Evolutionary conservation across 2,113 vertebrate genomes (phyloP).

Genomic region (Calyptommatus sinebrachiatus): DNA sequence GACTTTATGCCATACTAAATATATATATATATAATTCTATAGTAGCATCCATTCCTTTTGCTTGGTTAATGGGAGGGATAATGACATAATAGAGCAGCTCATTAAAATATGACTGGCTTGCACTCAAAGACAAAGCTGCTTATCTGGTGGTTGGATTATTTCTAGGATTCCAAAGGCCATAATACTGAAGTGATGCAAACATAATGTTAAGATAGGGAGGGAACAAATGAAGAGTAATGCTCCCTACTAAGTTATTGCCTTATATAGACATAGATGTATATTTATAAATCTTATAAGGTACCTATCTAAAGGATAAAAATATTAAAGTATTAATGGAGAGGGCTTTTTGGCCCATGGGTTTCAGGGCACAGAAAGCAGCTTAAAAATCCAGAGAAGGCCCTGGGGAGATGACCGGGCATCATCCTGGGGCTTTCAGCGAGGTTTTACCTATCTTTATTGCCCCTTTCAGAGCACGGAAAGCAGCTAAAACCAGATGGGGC

Average conservation of each 20-base stretch:
- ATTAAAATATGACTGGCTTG: constrained; percentile 8
- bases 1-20: not conserved
- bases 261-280: constrained; percentile 4
- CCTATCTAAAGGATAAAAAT: constrained; percentile 36
- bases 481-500: no score
- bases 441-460: no score
- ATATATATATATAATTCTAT: not conserved
- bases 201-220: constrained; percentile 26
- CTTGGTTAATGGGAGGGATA: not conserved
- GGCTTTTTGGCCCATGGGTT: no score
- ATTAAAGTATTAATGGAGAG: constrained; percentile 39
- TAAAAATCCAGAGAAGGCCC: no score
- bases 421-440: no score
- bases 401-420: no score
- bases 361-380: no score
- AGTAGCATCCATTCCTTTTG: not conserved
- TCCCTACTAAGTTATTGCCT: constrained; percentile 20
- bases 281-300: constrained; percentile 4
- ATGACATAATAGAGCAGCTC: constrained; percentile 21
- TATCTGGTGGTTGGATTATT: constrained; percentile 8
- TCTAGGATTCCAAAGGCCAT: constrained; percentile 8
- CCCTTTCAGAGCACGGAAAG: no score
- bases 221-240: constrained; percentile 16
- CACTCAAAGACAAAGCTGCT: constrained; percentile 8
- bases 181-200: constrained; percentile 24